phyloP scores from a whole-genome alignment of 1,140 invertebrate genomes.

The Phocides pigmalion region DNA sequence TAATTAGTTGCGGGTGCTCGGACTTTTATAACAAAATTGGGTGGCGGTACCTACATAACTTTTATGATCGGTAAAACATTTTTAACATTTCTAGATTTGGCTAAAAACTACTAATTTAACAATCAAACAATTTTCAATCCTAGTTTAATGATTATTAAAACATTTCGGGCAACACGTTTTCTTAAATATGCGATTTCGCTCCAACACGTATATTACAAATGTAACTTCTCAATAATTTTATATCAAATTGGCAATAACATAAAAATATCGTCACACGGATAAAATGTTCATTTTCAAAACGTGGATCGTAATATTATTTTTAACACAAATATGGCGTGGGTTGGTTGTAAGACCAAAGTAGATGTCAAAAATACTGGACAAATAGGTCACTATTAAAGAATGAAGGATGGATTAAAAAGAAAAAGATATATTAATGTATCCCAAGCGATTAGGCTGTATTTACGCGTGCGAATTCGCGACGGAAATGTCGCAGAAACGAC shows the following conservation, averaged over 20 bases:
- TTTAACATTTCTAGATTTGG: too few relatives aligned
- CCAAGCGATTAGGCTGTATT: not conserved
- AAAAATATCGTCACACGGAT: not conserved
- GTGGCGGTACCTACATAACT: too few relatives aligned
- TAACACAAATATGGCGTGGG: not conserved
- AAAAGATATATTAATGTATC: constrained; percentile 2
- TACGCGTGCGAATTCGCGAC: not conserved
- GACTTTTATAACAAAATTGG: too few relatives aligned
- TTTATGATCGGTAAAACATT: too few relatives aligned
- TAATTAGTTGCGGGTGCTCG: too few relatives aligned
- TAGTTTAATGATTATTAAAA: too few relatives aligned
- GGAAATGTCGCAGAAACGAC: not conserved
- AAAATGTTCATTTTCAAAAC: not conserved
- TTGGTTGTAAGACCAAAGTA: constrained; percentile 11
- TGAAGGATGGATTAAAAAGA: constrained; percentile 8
- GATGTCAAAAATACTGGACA: constrained; percentile 3
- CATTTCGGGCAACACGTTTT: too few relatives aligned
- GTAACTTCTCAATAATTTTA: not conserved
- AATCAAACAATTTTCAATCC: too few relatives aligned
- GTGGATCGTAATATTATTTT: not conserved
- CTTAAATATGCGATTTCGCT: not conserved
- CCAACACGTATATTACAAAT: not conserved
- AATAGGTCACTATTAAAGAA: constrained; percentile 23
- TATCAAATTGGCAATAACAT: not conserved
- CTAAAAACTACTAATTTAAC: too few relatives aligned